phyloP scores from a whole-genome alignment of 2,113 vertebrate species.

The Budorcas taxicolor region DNA sequence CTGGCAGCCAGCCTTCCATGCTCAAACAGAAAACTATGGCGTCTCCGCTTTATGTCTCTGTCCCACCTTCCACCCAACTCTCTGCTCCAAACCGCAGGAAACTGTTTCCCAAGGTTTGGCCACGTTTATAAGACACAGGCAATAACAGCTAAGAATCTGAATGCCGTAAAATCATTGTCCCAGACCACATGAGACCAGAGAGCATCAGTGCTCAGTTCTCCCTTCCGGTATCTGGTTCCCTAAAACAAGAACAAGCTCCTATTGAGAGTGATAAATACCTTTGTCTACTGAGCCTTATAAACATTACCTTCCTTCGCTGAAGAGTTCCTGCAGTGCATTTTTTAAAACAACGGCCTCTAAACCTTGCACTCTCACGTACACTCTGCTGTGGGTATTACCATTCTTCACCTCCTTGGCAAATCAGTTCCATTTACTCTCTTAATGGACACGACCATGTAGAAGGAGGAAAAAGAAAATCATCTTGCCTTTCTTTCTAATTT shows the following conservation, averaged over 20 bases:
- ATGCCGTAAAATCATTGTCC: conserved; percentile 14
- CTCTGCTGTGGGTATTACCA: not conserved
- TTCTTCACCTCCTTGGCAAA: not conserved
- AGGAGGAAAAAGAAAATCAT: conserved; percentile 8
- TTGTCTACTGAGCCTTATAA: not conserved
- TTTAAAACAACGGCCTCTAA: conserved; percentile 6
- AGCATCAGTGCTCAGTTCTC: not conserved
- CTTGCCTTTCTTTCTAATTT: conserved; percentile 14
- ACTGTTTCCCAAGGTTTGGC: not conserved
- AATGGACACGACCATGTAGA: not conserved
- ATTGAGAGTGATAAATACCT: not conserved
- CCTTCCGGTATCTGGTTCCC: conserved; percentile 8
- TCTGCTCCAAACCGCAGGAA: conserved; percentile 24
- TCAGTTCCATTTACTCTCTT: conserved; percentile 42
- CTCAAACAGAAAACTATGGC: conserved; percentile 63
- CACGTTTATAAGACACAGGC: not conserved
- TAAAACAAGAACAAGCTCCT: conserved; percentile 44
- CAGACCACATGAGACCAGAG: not conserved
- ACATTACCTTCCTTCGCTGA: not conserved
- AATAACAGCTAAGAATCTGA: conserved; percentile 55
- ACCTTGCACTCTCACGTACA: not conserved
- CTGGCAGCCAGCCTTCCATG: conserved; percentile 48
- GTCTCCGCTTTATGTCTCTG: not conserved
- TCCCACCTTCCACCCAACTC: not conserved
- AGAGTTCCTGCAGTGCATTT: not conserved